Evolutionary conservation across 37 sponge, comb jelly and placozoan species (phyloP), one percentile per base, ranked within the genome.

Genomic region (Crambe crambe): DNA sequence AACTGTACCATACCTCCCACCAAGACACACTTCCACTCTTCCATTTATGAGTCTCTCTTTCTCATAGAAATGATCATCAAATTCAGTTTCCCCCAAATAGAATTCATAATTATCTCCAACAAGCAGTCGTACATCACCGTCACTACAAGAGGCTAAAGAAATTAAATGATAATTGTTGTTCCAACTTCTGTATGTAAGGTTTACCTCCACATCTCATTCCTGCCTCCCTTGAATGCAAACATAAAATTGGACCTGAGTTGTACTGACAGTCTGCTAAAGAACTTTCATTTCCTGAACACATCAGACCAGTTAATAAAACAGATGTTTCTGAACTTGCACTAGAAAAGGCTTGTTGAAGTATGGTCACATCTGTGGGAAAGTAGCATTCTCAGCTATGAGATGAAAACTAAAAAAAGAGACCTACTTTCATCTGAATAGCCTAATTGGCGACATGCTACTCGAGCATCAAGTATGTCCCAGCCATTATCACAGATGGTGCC

Each of bases 11-110:
- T 81, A 81, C 10, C 51, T 72, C 43, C 82, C 82, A 41, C 73
- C 73, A 23, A 62, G 10, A 60, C 82, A 81, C 25, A 81, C 73
- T 42, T 81, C 82, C 36, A 81, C 82, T 73, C 82, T 58, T 6
- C 82, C 82, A 42, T 10, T 36, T 41, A 15, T 25, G n/a, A 81
- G 82, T 73, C 37, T 35, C 22, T 72, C 64, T 10, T 41, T 72
- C 20, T 32, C 47, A 26, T 42, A 81, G 64, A 42, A 81, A 23
- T 29, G 27, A n/a, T 29, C 54, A 40, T 66, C 47, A 35, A 66
- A 66, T 10, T 42, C 17, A 42, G 68, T 79, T 26, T 42, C 54
- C 9, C 79, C 79, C 5, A 44, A 21, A 51, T 79, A 79, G 36
- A 23, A 65, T 5, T 79, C 31, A 3, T 34, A 34, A 20, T 67